A percentile compares a stretch with the other conserved stretches of the same genome.
These are phyloP conservation scores for Catharus ustulatus DNA, from an alignment of 2,797 vertebrate species.

Conservation along the genomic window DNA sequence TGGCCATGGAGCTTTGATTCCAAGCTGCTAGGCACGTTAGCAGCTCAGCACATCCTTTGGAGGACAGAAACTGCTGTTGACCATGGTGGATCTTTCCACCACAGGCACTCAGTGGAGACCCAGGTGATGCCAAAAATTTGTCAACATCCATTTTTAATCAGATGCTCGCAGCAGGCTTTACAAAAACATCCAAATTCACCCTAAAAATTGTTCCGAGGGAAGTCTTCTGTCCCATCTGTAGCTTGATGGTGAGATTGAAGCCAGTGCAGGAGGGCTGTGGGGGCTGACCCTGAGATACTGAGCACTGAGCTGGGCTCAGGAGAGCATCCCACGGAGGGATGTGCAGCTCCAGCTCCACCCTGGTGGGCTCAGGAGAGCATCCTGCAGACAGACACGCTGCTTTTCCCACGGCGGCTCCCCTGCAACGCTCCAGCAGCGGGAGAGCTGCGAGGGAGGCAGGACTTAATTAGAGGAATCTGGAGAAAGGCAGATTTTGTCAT, in stretches of 20 bases:
- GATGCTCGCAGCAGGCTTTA: background rate
- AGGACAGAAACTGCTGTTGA: background rate
- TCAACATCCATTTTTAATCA: background rate
- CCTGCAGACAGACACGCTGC: background rate
- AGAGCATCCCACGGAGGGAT: background rate
- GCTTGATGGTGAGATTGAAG: background rate
- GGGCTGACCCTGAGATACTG: background rate
- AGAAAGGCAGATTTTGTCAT: constrained; percentile 72
- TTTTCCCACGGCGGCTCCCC: background rate
- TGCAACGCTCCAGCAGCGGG: background rate
- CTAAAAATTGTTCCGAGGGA: background rate
- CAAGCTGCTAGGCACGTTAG: background rate
- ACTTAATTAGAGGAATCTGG: constrained; percentile 65
- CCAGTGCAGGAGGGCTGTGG: background rate
- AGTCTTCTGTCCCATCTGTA: background rate
- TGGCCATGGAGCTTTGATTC: background rate
- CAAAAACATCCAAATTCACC: background rate
- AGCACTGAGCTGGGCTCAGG: background rate
- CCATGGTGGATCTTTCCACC: fast-evolving
- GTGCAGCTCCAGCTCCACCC: background rate
- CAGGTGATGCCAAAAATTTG: background rate
- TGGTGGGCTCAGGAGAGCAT: background rate
- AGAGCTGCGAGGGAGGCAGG: constrained; percentile 46
- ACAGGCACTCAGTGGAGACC: background rate
- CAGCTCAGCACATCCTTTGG: background rate